Evolutionary conservation across 37 sponge, comb jelly and placozoan species (phyloP).

Genomic region (Geodia barretti): DNA sequence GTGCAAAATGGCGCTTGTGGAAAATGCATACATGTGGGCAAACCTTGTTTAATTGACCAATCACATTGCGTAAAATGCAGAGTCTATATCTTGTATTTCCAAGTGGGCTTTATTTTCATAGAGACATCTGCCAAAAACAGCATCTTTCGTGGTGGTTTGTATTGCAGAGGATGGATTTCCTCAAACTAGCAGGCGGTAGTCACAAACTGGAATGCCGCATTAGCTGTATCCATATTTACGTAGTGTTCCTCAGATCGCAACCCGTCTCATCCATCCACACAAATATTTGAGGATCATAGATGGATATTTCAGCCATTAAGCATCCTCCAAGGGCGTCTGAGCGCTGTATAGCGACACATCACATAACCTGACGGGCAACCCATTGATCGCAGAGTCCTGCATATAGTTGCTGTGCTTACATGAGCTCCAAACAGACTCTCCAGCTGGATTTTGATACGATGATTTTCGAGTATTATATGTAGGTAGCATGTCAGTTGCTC

Average conservation of each 20-base stretch:
- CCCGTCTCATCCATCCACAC: slow-evolving; percentile 10
- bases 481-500: no score
- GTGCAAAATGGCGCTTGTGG: no score
- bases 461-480: not conserved
- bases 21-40: no score
- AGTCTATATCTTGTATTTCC: no score
- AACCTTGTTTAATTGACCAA: no score
- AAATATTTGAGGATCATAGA: slow-evolving; percentile 24
- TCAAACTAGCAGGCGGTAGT: no score
- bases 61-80: no score
- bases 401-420: slow-evolving; percentile 5
- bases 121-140: no score
- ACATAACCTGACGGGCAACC: slow-evolving; percentile 9
- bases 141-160: no score
- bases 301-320: slow-evolving; percentile 30
- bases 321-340: not conserved
- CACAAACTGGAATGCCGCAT: slow-evolving; percentile 8
- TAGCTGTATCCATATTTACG: slow-evolving; percentile 20
- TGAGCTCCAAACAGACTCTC: not conserved
- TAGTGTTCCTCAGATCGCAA: slow-evolving; percentile 10
- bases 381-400: slow-evolving; percentile 11
- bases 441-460: not conserved
- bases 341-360: not conserved
- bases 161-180: no score
- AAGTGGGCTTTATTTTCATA: no score